Percentiles rank a stretch among this genome's conserved stretches.
Evolutionary conservation across 2,888 invertebrate genomes (phyloP).

Genomic region (Drosophila heteroneura): DNA sequence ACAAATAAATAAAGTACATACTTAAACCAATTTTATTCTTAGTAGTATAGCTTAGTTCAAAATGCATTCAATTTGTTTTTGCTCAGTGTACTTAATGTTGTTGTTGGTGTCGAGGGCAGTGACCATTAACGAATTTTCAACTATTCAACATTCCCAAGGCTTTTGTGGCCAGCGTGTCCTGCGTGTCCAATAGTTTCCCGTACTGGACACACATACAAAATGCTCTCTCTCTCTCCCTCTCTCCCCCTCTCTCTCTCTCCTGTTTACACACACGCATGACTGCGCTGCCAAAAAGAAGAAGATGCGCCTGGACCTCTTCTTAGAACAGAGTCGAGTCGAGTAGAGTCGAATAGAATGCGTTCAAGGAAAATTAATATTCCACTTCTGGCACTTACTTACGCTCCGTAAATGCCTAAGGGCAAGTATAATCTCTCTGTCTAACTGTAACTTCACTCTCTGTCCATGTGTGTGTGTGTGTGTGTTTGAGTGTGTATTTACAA

Average conservation of each 20-base stretch:
- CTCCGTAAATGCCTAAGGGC: slow-evolving; percentile 73
- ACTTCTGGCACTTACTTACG: slow-evolving; percentile 81
- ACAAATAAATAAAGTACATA: neutral
- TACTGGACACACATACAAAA: slow-evolving; percentile 49
- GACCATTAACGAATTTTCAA: slow-evolving; percentile 81
- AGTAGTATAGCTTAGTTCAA: neutral
- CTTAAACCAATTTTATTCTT: neutral
- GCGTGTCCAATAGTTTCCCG: slow-evolving; percentile 38
- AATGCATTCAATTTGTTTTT: neutral
- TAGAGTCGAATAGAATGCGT: slow-evolving; percentile 48
- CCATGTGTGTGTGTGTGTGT: slow-evolving; percentile 5
- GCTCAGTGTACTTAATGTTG: slow-evolving; percentile 6
- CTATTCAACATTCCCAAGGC: slow-evolving; percentile 69
- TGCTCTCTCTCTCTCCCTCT: neutral
- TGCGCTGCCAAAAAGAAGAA: slow-evolving; percentile 29
- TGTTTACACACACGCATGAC: slow-evolving; percentile 51
- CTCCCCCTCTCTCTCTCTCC: neutral
- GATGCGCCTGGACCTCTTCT: neutral
- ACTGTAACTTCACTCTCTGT: slow-evolving; percentile 29
- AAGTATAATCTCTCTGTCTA: slow-evolving; percentile 60
- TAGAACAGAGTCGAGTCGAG: neutral
- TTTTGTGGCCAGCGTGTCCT: slow-evolving; percentile 32
- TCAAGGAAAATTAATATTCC: slow-evolving; percentile 78
- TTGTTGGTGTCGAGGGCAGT: slow-evolving; percentile 61
- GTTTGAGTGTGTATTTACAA: slow-evolving; percentile 38